Conservation (phyloP, 2,797 vertebrate species). For the Selene dorsalis region DNA sequence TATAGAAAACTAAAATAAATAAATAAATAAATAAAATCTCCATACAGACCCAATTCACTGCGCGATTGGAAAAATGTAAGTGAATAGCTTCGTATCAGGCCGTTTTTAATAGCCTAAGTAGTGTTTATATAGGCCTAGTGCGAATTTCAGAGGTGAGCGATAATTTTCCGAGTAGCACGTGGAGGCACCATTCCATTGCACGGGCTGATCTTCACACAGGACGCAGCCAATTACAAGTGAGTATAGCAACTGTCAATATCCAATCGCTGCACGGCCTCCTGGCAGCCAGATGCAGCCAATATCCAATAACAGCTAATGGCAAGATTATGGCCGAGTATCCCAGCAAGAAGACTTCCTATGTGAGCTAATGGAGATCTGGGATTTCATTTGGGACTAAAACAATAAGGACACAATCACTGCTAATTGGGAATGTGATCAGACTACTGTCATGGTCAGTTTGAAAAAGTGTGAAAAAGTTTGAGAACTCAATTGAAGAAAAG, state of each 20-base stretch:
- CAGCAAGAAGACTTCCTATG: not conserved
- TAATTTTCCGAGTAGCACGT: not conserved
- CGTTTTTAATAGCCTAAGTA: not conserved
- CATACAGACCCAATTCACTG: no score
- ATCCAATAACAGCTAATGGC: not conserved
- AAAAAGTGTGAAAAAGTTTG: no score
- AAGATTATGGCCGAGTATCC: not conserved
- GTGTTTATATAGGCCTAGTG: not conserved
- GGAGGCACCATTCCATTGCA: slow-evolving; percentile 50
- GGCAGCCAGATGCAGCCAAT: slow-evolving; percentile 4
- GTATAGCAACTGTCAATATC: slow-evolving; percentile 11
- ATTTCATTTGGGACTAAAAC: not conserved
- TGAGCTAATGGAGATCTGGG: not conserved
- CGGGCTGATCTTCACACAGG: not conserved
- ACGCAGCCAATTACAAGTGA: slow-evolving; percentile 57
- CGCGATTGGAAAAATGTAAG: not conserved
- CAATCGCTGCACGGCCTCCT: slow-evolving; percentile 36
- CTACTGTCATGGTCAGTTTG: not conserved
- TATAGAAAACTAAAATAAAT: no score
- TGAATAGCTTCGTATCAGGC: not conserved
- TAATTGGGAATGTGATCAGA: not conserved
- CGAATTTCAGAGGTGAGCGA: rapidly evolving
- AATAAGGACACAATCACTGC: not conserved
- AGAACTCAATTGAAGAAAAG: no score
- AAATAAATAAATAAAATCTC: no score